phyloP scores from a whole-genome alignment of 2,113 vertebrate genomes.

The Cynocephalus volans region DNA sequence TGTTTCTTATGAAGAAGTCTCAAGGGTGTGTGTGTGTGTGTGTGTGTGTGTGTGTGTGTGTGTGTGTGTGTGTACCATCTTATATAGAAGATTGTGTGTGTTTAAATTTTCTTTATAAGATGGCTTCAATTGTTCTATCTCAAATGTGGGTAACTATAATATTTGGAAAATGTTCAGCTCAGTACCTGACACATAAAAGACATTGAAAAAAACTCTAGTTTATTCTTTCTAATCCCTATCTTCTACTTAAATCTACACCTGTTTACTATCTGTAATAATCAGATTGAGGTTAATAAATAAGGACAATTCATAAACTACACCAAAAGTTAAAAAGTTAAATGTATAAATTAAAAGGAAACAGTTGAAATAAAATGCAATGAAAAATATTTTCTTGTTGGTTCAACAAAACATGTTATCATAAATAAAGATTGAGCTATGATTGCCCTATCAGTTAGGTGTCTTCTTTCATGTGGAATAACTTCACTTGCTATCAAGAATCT shows the following conservation, averaged over 20 bases:
- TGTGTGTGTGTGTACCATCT: neutral
- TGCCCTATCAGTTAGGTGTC: neutral
- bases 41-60: neutral
- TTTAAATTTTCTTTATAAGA: neutral
- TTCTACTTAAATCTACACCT: neutral
- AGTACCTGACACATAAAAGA: neutral
- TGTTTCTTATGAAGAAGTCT: neutral
- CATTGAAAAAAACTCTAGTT: neutral
- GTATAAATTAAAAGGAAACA: constrained; percentile 17
- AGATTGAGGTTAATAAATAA: constrained; percentile 6
- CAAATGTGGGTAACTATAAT: neutral
- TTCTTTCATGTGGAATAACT: neutral
- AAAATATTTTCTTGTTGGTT: neutral
- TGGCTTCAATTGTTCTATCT: neutral
- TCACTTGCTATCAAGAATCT: neutral
- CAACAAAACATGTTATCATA: neutral
- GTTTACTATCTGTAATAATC: neutral
- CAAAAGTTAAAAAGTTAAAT: constrained; percentile 43
- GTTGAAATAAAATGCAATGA: constrained; percentile 44
- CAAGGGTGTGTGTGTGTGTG: neutral
- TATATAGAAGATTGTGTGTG: neutral
- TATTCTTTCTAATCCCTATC: neutral
- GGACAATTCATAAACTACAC: neutral
- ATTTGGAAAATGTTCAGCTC: neutral
- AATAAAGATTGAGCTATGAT: neutral